Evolutionary conservation across 2,888 invertebrate genomes (phyloP).

Genomic region (Diaprepes abbreviatus): DNA sequence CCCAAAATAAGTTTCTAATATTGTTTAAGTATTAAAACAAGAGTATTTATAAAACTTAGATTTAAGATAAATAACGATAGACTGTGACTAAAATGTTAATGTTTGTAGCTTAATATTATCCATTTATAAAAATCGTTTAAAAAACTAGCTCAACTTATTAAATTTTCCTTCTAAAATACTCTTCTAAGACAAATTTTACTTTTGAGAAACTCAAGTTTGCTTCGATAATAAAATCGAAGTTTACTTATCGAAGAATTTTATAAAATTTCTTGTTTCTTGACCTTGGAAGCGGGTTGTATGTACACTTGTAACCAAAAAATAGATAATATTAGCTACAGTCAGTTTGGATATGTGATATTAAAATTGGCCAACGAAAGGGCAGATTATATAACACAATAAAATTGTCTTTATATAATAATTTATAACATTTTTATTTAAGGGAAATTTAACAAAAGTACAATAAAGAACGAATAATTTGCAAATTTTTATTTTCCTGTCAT

Average conservation of each 20-base stretch:
- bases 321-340: conserved; percentile 5
- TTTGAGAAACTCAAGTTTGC: no score
- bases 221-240: no score
- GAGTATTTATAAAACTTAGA: conserved; percentile 3
- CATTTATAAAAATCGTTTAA: no score
- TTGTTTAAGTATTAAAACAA: not conserved
- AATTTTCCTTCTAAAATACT: no score
- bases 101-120: conserved; percentile 10
- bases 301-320: no score
- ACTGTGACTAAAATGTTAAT: conserved; percentile 27
- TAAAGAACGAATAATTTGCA: conserved; percentile 1
- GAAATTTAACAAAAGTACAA: conserved; percentile 13
- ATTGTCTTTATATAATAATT: conserved; percentile 27
- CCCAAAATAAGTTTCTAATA: not conserved
- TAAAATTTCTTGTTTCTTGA: no score
- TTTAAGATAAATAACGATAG: conserved; percentile 3
- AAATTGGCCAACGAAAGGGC: conserved; percentile 22
- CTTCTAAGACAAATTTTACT: no score
- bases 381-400: conserved; percentile 18
- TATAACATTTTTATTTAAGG: conserved; percentile 24
- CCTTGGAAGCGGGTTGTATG: no score
- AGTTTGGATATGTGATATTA: conserved; percentile 29
- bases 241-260: no score
- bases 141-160: no score
- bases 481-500: not conserved